Evolutionary conservation across 2,113 vertebrate species (phyloP), one percentile per base, ranked within the genome.

Genomic region (Cryptotis parvus): DNA sequence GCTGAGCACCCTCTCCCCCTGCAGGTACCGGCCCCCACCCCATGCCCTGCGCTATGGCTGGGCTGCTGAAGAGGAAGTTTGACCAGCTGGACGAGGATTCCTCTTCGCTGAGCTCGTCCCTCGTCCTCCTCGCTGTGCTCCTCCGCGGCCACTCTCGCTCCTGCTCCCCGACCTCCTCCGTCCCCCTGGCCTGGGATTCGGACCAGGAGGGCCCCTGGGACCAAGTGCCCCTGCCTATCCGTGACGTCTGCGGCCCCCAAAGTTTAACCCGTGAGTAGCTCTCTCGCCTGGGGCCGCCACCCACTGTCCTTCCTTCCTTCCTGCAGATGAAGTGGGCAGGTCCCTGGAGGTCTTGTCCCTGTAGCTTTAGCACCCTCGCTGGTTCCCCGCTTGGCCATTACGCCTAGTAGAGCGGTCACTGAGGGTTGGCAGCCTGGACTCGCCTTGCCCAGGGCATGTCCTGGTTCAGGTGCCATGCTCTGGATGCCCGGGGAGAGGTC

Each of bases 1-100:
- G 52, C 52, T 55, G 52, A 55, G 52, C 0, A 0, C 72, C 68
- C 73, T 22, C 20, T 55, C 18, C 52, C 52, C 18, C 52, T 55
- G 52, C 52, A 55, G 52, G 52, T 55, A 20, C 52, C 33, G 20
- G 84, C 61, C 31, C 20, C 33, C 26, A 0, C 74, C 39, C 80
- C 3, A 18, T 49, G 45, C 22, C 31, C 4, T 8, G 8, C 83
- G 96, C 98, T 98, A 99, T 99, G 99, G 98, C 98, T 6, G 98
- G 98, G 90, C 96, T 98, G 81, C 97, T 99, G 95, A 99, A 99
- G 98, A 98, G 99, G 97, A 99, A 99, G 97, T 99, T 99, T 26
- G 98, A 99, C 97, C 99, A 99, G 98, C 97, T 99, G 98, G 99
- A 98, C 75, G 99, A 96, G 5, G 95, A 94, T 3, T 37, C 35